Conservation (phyloP, 2,888 invertebrate genomes). For the Euplexia lucipara region DNA sequence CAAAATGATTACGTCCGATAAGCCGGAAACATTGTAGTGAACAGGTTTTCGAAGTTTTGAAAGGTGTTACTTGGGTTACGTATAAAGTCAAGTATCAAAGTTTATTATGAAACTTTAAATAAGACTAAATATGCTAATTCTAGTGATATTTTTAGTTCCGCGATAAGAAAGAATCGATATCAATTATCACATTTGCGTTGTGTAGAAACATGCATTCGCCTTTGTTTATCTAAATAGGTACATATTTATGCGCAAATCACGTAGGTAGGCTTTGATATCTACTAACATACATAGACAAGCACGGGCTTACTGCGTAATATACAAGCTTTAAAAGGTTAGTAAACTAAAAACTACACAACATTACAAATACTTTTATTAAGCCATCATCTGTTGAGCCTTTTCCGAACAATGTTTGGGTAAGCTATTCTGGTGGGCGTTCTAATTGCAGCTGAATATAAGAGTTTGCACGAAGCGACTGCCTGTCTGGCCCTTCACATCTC, state of each 20-base stretch:
- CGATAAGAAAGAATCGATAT: conserved; percentile 27
- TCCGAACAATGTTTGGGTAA: too few species aligned
- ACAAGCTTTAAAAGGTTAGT: not conserved
- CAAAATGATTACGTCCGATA: conserved; percentile 72
- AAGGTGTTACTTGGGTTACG: conserved; percentile 78
- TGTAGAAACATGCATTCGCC: conserved; percentile 8
- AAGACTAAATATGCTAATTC: conserved; percentile 46
- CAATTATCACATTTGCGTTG: conserved; percentile 14
- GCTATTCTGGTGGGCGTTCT: too few species aligned
- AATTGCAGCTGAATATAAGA: too few species aligned
- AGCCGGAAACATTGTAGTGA: conserved; percentile 76
- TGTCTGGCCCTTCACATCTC: too few species aligned
- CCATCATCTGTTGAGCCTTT: too few species aligned
- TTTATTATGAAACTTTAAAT: conserved; percentile 65
- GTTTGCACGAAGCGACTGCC: too few species aligned
- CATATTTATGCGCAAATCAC: conserved; percentile 5
- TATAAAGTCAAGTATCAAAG: conserved; percentile 56
- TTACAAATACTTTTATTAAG: conserved; percentile 4
- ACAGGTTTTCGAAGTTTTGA: conserved; percentile 81
- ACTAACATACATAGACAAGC: conserved; percentile 6
- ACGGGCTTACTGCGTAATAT: not conserved
- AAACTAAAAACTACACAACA: not conserved
- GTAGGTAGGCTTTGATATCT: conserved; percentile 26
- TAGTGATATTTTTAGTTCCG: conserved; percentile 31
- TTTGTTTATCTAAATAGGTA: conserved; percentile 33